These are phyloP conservation scores for Pangasius macronema DNA, from an alignment of 2,797 vertebrate species.

Conservation along the genomic window DNA sequence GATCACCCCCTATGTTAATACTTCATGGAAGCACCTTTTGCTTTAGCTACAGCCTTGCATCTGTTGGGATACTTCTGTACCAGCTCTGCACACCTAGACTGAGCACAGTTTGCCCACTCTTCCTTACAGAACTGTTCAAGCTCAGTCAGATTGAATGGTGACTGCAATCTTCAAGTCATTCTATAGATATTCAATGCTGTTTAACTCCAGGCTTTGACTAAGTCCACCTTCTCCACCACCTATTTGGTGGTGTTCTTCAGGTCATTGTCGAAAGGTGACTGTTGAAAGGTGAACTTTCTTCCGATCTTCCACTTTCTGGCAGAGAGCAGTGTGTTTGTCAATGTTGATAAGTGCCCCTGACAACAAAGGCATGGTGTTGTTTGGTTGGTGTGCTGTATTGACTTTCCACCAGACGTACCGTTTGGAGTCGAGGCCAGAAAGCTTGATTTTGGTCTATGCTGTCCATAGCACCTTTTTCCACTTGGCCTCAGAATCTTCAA, in stretches of 20 bases:
- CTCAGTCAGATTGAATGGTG: background rate
- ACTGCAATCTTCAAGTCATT: background rate
- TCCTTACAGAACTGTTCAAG: background rate
- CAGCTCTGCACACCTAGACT: background rate
- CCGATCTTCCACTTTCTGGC: background rate
- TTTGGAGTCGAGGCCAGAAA: background rate
- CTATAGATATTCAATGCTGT: background rate
- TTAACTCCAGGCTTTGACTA: background rate
- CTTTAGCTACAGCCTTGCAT: background rate
- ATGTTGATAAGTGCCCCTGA: background rate
- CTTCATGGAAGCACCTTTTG: background rate
- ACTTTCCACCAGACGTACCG: background rate
- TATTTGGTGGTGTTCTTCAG: background rate
- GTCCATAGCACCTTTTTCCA: background rate
- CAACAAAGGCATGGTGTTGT: background rate
- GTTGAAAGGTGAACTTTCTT: too few relatives aligned
- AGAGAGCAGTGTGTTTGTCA: background rate
- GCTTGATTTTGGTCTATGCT: background rate
- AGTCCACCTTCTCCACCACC: background rate
- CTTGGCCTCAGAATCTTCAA: background rate
- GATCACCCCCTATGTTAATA: background rate
- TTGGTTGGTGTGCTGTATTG: background rate
- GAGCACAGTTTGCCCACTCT: background rate
- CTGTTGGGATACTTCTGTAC: background rate
- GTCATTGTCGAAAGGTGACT: background rate